phyloP scores from a whole-genome alignment of 2,797 vertebrate genomes.

The Cynodonichthys magdalenae region DNA sequence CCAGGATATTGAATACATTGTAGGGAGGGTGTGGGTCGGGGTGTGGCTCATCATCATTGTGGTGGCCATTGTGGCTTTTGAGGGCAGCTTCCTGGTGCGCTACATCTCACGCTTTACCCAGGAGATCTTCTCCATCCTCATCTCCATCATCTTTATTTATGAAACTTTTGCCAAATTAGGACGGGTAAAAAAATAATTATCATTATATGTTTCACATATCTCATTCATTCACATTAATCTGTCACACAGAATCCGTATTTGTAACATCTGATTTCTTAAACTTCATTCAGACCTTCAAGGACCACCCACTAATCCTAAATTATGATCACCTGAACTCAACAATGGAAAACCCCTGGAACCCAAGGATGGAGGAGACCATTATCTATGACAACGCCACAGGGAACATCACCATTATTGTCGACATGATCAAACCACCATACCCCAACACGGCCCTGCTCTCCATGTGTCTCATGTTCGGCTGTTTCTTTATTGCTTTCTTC shows the following conservation, averaged over 20 bases:
- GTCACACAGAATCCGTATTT: not conserved
- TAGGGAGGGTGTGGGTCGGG: constrained; percentile 94
- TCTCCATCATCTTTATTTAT: constrained; percentile 98
- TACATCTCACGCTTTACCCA: constrained; percentile 98
- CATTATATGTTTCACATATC: not conserved
- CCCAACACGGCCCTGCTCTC: constrained; percentile 87
- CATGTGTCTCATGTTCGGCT: constrained; percentile 89
- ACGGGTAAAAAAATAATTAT: constrained; percentile 78
- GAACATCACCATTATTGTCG: constrained; percentile 61
- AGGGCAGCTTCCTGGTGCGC: constrained; percentile 95
- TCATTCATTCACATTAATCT: too few relatives aligned
- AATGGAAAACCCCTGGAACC: constrained; percentile 69
- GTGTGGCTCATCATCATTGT: constrained; percentile 94
- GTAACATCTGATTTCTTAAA: constrained; percentile 3
- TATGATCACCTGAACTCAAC: constrained; percentile 53
- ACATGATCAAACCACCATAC: constrained; percentile 61
- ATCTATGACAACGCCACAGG: constrained; percentile 69
- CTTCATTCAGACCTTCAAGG: constrained; percentile 83
- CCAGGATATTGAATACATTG: constrained; percentile 87
- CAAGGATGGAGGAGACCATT: constrained; percentile 51
- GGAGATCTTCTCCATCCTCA: constrained; percentile 99
- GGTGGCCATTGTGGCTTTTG: constrained; percentile 87
- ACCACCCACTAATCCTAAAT: constrained; percentile 80
- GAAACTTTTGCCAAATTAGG: constrained; percentile 93
- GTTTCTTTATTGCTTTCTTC: constrained; percentile 87